Base-by-base conservation (phyloP, 2,113 vertebrate species). In the Sylvietta virens region DNA sequence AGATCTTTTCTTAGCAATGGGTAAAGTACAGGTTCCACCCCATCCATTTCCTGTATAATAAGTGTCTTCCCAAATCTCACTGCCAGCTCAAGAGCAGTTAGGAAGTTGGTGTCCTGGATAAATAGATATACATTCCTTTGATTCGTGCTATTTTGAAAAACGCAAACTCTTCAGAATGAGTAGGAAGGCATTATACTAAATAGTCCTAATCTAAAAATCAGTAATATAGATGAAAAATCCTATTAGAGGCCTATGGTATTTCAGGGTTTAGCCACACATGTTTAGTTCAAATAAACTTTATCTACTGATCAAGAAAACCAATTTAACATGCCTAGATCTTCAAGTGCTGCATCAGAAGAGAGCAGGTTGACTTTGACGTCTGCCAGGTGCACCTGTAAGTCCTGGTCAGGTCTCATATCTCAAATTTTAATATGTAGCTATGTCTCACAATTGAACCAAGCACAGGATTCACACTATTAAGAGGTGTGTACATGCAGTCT, bases 61-160 rank as follows among this genome's bases (percentile, higher is more conserved):
- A 99, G 98, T 1, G 99, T 99, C 97, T 99, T 99, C 50, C 99
- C 99, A 97, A 99, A 99, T 95, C 99, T 98, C 74, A 99, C 99
- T 11, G 99, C 99, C 85, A 99, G 95, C 92, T 99, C 99, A 90
- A 99, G 97, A 61, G 98, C 96, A 8, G 98, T 99, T 92, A 99
- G 98, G 93, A 99, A 99, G 97, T 99, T 99, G 67, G 94, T 95
- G 81, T 99, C 99, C 99, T 99, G 80, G 42, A 20, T 26, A 94
- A 96, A 87, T 5, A 91, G 95, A 94, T 95, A 80, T 14, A 84
- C 73, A 45, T 70, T 53, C 21, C 8, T 71, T 71, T 72, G 87
- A 92, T 53, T 88, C 9, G 8, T 23, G 20, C 3, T 47, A 61
- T 44, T 83, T 88, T 90, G 6, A 35, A 12, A 44, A 95, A 51